Percentiles rank a stretch among this genome's conserved stretches.
phyloP scores from a whole-genome alignment of 2,113 vertebrate genomes.

The Malaclemys terrapin region DNA sequence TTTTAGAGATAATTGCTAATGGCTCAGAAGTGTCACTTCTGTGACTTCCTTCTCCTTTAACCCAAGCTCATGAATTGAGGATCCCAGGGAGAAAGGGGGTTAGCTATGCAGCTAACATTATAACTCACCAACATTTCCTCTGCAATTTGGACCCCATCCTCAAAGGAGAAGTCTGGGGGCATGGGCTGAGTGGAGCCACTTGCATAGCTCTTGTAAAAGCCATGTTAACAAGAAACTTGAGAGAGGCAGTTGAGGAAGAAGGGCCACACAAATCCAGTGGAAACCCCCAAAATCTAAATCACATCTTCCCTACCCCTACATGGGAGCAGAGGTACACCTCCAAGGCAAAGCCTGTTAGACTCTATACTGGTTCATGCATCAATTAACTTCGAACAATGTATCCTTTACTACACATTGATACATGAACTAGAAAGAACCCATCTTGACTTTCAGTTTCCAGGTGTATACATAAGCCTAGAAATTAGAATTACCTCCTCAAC shows the following conservation, averaged over 20 bases:
- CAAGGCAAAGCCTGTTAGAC: background rate
- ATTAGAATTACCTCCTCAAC: background rate
- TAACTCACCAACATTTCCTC: background rate
- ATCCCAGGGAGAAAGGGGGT: background rate
- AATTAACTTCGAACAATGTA: background rate
- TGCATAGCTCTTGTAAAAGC: background rate
- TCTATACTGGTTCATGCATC: background rate
- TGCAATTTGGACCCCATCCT: background rate
- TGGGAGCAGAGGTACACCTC: background rate
- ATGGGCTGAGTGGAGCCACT: background rate
- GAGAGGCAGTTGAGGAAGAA: background rate
- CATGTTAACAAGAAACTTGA: background rate
- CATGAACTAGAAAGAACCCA: background rate
- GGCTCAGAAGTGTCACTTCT: background rate
- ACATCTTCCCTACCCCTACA: background rate
- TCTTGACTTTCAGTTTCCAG: background rate
- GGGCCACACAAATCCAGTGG: background rate
- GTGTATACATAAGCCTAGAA: background rate
- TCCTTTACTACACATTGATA: background rate
- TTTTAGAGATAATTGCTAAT: too few species aligned
- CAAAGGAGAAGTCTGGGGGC: background rate
- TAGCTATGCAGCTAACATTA: background rate
- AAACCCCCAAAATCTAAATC: background rate
- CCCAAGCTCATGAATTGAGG: background rate
- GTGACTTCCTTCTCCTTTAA: background rate